Evolutionary conservation across 2,797 vertebrate species (phyloP), one percentile per base, ranked within the genome.

Genomic region (Muraenolepis orangiensis): DNA sequence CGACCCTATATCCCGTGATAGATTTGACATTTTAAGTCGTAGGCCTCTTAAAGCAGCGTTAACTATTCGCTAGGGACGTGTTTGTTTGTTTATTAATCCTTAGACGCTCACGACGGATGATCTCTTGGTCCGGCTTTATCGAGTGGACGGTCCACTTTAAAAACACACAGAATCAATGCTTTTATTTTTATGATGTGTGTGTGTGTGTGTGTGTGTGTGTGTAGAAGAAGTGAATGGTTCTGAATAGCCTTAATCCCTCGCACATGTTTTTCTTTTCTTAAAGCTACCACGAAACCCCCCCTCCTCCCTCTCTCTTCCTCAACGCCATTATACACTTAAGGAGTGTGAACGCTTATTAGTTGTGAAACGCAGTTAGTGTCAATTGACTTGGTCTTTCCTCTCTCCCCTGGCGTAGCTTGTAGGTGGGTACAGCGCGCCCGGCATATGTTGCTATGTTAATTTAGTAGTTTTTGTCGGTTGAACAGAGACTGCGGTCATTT

Each of bases 401-500:
- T 86, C 82, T 84, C 90, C 84, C 89, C 86, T 88, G 87, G 85
- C 79, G 87, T 89, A 72, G 93, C 92, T 93, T 80, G 89, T 90
- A 92, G 93, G 89, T 95, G 92, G 92, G 94, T 96, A 95, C 92
- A 66, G 71, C 94, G 57, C 57, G 23, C n/a, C 4, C 57, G 92
- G 92, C 92, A 92, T 95, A 94, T 93, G 10, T 74, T 20, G 16
- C 3, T 30, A 29, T 7, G 34, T 74, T 38, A n/a, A 72, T 79
- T 67, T 40, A 81, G 29, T 79, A 74, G 31, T 31, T 20, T 69
- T 80, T 72, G 67, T 83, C 95, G 94, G 88, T 92, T 88, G 93
- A 91, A 94, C 94, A 95, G 95, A 95, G 90, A 95, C 95, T 96
- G 95, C 95, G 96, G 96, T 96, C 95, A 95, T 95, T 94, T 94